A percentile compares a stretch with the other conserved stretches of the same genome.
These are phyloP conservation scores for Aegotheles bennettii DNA, from an alignment of 2,113 vertebrate species.

Conservation along the genomic window DNA sequence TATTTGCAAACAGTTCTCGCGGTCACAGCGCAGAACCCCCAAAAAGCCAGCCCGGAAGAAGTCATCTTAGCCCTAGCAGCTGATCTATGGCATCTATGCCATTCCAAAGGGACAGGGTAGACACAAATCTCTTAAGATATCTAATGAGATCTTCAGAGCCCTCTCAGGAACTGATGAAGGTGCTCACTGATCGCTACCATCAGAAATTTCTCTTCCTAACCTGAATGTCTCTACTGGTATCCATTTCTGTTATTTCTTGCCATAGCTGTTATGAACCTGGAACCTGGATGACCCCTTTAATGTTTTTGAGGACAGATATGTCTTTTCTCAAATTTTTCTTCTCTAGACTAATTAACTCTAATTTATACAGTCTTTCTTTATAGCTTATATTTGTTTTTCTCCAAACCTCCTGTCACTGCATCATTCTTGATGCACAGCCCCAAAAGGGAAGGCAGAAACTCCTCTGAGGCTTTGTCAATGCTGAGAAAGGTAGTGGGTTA, in stretches of 20 bases:
- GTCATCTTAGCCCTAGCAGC: background rate
- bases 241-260: background rate
- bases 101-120: rapidly evolving
- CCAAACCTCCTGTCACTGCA: background rate
- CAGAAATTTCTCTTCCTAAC: background rate
- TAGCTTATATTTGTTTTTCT: background rate
- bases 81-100: background rate
- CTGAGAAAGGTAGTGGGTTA: background rate
- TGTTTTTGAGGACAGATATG: background rate
- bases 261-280: background rate
- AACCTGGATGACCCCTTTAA: background rate
- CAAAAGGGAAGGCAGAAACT: background rate
- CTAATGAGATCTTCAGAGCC: background rate
- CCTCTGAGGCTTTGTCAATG: background rate
- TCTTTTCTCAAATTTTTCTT: background rate
- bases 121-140: background rate
- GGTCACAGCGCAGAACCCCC: background rate
- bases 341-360: background rate
- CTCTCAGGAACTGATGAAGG: background rate
- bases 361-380: background rate
- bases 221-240: background rate
- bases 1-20: background rate
- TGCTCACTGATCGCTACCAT: background rate
- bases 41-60: background rate
- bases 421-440: background rate